These are phyloP conservation scores for Drosophila ezoana DNA, from an alignment of 2,888 invertebrate genomes.

Conservation along the genomic window DNA sequence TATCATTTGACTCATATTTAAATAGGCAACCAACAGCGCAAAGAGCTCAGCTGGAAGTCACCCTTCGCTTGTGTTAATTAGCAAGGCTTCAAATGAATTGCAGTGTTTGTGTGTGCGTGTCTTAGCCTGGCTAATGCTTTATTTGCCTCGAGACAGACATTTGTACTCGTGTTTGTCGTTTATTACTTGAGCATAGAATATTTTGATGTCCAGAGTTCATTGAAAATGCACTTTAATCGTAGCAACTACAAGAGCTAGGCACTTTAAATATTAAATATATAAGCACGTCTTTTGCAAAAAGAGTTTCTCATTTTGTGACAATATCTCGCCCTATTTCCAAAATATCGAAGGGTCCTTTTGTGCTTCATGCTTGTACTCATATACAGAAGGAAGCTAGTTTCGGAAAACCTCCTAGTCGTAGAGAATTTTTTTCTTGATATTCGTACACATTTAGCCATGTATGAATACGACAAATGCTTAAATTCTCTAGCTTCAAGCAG, in stretches of 20 bases:
- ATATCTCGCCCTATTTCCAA: too few relatives aligned
- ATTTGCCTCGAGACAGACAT: slow-evolving; percentile 1
- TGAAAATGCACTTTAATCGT: too few relatives aligned
- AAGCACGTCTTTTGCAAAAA: too few relatives aligned
- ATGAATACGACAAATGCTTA: slow-evolving; percentile 1
- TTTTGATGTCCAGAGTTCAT: background rate
- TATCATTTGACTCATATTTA: slow-evolving; percentile 18
- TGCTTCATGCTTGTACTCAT: too few relatives aligned
- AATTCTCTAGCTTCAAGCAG: background rate
- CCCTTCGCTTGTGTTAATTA: slow-evolving; percentile 58
- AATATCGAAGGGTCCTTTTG: too few relatives aligned
- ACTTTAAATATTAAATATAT: too few relatives aligned
- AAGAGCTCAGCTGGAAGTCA: slow-evolving; percentile 36
- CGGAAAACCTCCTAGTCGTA: too few relatives aligned
- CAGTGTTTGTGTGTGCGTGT: background rate
- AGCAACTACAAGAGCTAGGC: too few relatives aligned
- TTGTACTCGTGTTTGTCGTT: slow-evolving; percentile 2
- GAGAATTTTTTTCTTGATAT: background rate
- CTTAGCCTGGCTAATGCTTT: background rate
- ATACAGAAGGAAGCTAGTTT: too few relatives aligned
- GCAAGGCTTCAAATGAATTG: slow-evolving; percentile 22
- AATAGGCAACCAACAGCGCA: slow-evolving; percentile 18
- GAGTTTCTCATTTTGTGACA: too few relatives aligned
- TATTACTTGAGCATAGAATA: slow-evolving; percentile 9
- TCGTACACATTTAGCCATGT: background rate